A percentile compares a stretch with the other conserved stretches of the same genome.
Conservation (phyloP, 2,113 vertebrate species). For the Conger conger region DNA sequence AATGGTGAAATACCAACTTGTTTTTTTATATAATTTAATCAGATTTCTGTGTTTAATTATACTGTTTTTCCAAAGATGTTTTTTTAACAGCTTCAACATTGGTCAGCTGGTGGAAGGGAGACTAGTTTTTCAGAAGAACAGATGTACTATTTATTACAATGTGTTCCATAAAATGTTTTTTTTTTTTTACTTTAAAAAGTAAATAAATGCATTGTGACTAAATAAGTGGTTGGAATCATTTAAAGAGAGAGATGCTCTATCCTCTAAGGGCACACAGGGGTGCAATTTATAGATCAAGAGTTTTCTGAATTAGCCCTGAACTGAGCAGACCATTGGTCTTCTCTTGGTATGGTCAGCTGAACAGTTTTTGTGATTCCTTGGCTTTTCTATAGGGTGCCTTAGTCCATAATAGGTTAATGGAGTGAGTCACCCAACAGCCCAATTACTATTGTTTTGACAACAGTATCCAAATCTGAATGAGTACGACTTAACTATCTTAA, state of each 20-base stretch:
- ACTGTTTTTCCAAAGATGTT: background rate
- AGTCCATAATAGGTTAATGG: no score
- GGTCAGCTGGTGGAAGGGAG: background rate
- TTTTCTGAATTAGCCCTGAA: background rate
- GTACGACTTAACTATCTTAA: background rate
- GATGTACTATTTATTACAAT: background rate
- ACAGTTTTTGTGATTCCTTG: background rate
- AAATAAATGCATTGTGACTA: background rate
- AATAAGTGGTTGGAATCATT: background rate
- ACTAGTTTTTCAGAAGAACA: background rate
- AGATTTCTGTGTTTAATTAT: background rate
- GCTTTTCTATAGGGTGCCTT: no score
- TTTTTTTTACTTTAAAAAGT: slow-evolving; percentile 13
- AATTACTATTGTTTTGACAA: no score
- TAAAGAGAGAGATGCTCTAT: background rate
- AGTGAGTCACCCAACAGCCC: no score
- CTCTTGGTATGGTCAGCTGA: no score
- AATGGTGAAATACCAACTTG: background rate
- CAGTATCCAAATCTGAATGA: background rate
- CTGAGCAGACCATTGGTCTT: background rate
- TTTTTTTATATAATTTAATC: background rate
- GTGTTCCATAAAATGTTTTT: background rate
- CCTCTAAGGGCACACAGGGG: background rate
- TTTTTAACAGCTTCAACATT: background rate
- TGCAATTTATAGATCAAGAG: background rate